Percentiles rank a stretch among this genome's conserved stretches.
These are phyloP conservation scores for Rhabdomys pumilio DNA, from an alignment of 2,797 vertebrate species.

Conservation along the genomic window DNA sequence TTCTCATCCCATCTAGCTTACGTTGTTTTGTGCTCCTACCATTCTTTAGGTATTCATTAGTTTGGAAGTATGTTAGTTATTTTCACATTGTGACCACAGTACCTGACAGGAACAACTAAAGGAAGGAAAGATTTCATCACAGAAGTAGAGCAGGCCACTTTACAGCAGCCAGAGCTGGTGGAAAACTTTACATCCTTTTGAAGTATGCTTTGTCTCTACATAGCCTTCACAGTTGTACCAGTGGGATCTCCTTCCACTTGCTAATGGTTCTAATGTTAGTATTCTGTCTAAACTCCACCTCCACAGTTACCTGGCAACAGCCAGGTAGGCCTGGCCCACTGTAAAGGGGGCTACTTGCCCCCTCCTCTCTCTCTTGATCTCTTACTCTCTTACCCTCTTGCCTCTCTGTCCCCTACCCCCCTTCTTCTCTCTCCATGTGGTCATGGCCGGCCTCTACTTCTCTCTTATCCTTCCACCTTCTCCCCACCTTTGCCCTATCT, in stretches of 20 bases:
- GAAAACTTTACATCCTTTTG: not conserved
- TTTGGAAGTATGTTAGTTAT: not conserved
- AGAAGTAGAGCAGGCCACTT: not conserved
- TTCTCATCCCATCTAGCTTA: not conserved
- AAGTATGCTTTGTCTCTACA: not conserved
- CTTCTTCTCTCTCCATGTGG: too few species aligned
- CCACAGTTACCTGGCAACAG: too few species aligned
- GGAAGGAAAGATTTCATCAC: not conserved
- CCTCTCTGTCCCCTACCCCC: too few species aligned
- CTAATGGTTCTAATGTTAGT: too few species aligned
- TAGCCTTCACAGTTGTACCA: not conserved
- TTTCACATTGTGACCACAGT: not conserved
- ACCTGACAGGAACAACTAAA: not conserved
- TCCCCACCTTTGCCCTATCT: too few species aligned
- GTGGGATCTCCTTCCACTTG: not conserved
- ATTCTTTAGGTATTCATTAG: not conserved
- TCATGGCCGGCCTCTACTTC: too few species aligned
- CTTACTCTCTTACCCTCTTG: too few species aligned
- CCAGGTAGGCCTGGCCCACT: too few species aligned
- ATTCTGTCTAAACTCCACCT: too few species aligned
- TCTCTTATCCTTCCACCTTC: too few species aligned
- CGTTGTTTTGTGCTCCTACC: not conserved
- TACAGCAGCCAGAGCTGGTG: not conserved
- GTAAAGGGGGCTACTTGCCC: too few species aligned
- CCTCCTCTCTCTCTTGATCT: too few species aligned